phyloP scores from a whole-genome alignment of 2,797 vertebrate genomes.

The Alfaro cultratus region DNA sequence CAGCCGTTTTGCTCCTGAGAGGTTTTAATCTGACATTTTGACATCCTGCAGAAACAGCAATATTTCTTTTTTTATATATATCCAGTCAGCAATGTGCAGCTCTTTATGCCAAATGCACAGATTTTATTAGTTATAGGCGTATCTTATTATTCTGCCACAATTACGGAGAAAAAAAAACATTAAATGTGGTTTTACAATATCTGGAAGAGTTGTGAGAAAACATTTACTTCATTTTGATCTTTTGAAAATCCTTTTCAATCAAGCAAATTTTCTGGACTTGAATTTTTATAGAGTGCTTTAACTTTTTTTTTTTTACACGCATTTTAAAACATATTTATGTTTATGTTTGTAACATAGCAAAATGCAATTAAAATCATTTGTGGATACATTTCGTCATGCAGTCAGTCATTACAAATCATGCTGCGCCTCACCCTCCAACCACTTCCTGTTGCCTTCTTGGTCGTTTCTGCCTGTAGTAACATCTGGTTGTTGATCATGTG shows the following conservation, averaged over 20 bases:
- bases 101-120: neutral
- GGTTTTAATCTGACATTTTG: slow-evolving; percentile 1
- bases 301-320: too few species aligned
- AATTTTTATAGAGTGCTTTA: neutral
- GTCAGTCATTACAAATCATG: too few species aligned
- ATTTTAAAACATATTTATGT: too few species aligned
- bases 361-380: too few species aligned
- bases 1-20: neutral
- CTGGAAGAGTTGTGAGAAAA: neutral
- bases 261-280: neutral
- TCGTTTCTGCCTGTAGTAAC: too few species aligned
- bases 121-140: neutral
- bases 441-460: too few species aligned
- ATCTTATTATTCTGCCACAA: neutral
- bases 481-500: too few species aligned
- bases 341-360: too few species aligned
- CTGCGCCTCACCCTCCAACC: too few species aligned
- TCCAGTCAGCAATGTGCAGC: slow-evolving; percentile 1
- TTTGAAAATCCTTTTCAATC: neutral
- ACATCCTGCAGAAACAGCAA: slow-evolving; percentile 10
- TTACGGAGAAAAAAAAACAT: neutral
- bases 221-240: neutral
- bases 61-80: neutral
- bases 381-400: too few species aligned
- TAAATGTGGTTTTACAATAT: neutral